A percentile compares a stretch with the other conserved stretches of the same genome.
These are phyloP conservation scores for Chymomyza costata DNA, from an alignment of 1,140 invertebrate species.

Conservation along the genomic window DNA sequence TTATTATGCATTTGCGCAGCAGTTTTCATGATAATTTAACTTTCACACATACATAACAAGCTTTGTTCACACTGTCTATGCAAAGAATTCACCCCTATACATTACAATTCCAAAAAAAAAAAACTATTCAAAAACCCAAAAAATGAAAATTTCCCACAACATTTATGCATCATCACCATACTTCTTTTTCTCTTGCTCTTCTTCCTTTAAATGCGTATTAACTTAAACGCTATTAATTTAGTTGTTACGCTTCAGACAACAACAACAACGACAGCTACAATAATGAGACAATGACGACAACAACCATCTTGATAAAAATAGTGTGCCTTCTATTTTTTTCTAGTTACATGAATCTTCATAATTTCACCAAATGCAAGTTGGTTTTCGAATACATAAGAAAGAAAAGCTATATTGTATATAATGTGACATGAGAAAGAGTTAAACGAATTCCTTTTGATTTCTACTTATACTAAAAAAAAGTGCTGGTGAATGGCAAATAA, in stretches of 20 bases:
- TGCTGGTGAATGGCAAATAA: no score
- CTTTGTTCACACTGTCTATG: slow-evolving; percentile 4
- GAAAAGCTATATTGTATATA: slow-evolving; percentile 31
- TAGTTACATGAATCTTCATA: slow-evolving; percentile 35
- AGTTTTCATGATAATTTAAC: no score
- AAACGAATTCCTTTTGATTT: no score
- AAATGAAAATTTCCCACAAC: slow-evolving; percentile 30
- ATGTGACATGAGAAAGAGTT: no score
- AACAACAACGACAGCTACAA: slow-evolving; percentile 21
- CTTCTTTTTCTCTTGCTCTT: slow-evolving; percentile 23
- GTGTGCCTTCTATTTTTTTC: slow-evolving; percentile 11
- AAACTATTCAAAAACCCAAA: not conserved
- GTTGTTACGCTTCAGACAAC: slow-evolving; percentile 41
- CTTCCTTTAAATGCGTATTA: slow-evolving; percentile 34
- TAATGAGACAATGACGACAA: no score
- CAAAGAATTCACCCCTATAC: slow-evolving; percentile 33
- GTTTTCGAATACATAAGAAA: no score
- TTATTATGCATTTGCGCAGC: no score
- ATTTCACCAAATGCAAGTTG: slow-evolving; percentile 26
- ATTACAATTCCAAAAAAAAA: slow-evolving; percentile 13
- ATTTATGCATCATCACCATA: slow-evolving; percentile 7
- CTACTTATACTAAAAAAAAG: no score
- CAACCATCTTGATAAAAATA: slow-evolving; percentile 28
- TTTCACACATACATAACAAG: no score
- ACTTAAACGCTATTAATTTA: slow-evolving; percentile 50